These are phyloP conservation scores for Tragulus kanchil DNA, from an alignment of 2,113 vertebrate genomes.

Conservation along the genomic window DNA sequence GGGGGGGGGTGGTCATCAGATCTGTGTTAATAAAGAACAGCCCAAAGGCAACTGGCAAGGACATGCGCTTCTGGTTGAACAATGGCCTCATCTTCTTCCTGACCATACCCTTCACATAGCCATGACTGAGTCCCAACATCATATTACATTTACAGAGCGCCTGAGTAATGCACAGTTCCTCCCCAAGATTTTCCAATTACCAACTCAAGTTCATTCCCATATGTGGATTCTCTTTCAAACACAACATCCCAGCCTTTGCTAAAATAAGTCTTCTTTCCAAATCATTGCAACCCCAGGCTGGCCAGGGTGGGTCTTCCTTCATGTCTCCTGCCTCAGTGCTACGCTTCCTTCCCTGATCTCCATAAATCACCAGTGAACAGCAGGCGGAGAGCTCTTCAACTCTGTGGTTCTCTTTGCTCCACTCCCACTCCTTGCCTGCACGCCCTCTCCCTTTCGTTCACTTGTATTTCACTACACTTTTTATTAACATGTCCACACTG, in stretches of 20 bases:
- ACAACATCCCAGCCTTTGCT: background rate
- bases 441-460: background rate
- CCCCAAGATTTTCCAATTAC: conserved; percentile 2
- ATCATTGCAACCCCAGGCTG: background rate
- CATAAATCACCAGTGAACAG: background rate
- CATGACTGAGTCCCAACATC: fast-evolving
- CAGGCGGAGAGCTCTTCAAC: conserved; percentile 38
- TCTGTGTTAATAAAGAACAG: background rate
- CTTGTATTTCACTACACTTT: conserved; percentile 47
- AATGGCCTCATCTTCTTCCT: background rate
- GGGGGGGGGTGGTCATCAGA: background rate
- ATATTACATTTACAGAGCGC: fast-evolving
- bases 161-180: background rate
- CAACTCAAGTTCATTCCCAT: background rate
- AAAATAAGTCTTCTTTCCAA: background rate
- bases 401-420: background rate
- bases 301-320: conserved; percentile 1
- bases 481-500: conserved; percentile 82
- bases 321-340: background rate
- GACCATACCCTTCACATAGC: background rate
- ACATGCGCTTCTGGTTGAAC: background rate
- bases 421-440: background rate
- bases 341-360: background rate
- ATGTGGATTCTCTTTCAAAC: background rate
- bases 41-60: background rate